Evolutionary conservation across 1,140 invertebrate species (phyloP), one percentile per base, ranked within the genome.

Genomic region (Drosophila sproati): DNA sequence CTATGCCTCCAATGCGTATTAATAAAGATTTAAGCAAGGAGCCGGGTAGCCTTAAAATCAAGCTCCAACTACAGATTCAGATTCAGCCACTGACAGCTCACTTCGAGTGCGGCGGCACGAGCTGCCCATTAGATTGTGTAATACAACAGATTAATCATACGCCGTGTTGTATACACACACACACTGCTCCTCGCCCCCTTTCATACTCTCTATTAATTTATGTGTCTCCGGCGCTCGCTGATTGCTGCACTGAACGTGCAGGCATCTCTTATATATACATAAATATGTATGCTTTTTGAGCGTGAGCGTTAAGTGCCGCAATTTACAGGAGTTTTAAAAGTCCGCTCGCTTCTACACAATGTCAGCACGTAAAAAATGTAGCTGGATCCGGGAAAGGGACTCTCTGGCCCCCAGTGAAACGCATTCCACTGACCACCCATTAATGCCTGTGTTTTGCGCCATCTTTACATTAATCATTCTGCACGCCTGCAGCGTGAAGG

Each of bases 111-210:
- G 59, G 72, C 66, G 59, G 78, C 83, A 87, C 83, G 83, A 82
- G 77, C 63, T 43, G 57, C 55, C 83, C 83, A 87, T 88, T 88
- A 87, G 70, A 80, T 88, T 88, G 77, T 80, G 77, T 78, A 83
- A 70, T 77, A 88, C 85, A 83, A 74, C 67, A 89, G 78, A 88
- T 88, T 88, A 88, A 88, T 88, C 85, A 88, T 83, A 83, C 85
- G 73, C 69, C 73, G 77, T 77, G 79, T 57, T 68, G 47, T 62
- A 43, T 56, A 47, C 10, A n/a, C 10, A 4, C 39, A 39, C 6
- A 8, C 3, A 8, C 59, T 51, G 28, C 7, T 29, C 8, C 6
- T 50, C 7, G 29, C 28, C 12, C 35, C 10, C 12, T 55, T 56
- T 56, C 35, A 8, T 2, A 8, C 12, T 45, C 7, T 34, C 79